These are phyloP conservation scores for Chironomus riparius DNA, from an alignment of 2,888 invertebrate species.

Conservation along the genomic window DNA sequence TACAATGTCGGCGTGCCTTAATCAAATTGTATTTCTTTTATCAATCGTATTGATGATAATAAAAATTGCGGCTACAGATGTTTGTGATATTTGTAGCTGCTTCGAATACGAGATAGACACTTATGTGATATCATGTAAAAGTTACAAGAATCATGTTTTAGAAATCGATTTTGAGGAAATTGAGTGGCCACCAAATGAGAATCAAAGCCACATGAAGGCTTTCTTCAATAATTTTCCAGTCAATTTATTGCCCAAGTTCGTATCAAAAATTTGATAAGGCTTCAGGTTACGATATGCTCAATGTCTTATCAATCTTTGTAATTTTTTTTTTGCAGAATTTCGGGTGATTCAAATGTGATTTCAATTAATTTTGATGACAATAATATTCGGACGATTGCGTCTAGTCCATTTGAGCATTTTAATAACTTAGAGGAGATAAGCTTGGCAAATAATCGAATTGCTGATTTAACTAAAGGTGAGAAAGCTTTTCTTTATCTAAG, in stretches of 20 bases:
- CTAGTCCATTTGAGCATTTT: slow-evolving; percentile 24
- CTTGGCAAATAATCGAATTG: slow-evolving; percentile 27
- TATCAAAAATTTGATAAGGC: neutral
- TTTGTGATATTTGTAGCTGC: slow-evolving; percentile 12
- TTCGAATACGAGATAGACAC: neutral
- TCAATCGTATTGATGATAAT: neutral
- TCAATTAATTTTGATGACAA: slow-evolving; percentile 18
- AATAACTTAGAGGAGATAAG: slow-evolving; percentile 23
- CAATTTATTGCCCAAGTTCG: slow-evolving; percentile 12
- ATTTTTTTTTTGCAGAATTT: slow-evolving; percentile 7
- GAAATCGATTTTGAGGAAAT: slow-evolving; percentile 8
- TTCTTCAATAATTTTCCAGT: neutral
- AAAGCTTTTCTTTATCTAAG: neutral
- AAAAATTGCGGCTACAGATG: neutral
- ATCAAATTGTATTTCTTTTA: neutral
- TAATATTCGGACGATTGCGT: neutral
- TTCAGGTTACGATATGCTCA: neutral
- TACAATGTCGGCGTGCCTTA: neutral
- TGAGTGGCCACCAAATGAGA: slow-evolving; percentile 6
- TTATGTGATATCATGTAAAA: slow-evolving; percentile 2
- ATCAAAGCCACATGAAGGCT: neutral
- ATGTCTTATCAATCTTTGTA: neutral
- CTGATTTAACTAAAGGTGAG: slow-evolving; percentile 26
- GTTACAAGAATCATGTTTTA: neutral
- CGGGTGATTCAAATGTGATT: slow-evolving; percentile 12